Evolutionary conservation across 2,888 invertebrate species (phyloP).

Genomic region (Microdon myrmicae): DNA sequence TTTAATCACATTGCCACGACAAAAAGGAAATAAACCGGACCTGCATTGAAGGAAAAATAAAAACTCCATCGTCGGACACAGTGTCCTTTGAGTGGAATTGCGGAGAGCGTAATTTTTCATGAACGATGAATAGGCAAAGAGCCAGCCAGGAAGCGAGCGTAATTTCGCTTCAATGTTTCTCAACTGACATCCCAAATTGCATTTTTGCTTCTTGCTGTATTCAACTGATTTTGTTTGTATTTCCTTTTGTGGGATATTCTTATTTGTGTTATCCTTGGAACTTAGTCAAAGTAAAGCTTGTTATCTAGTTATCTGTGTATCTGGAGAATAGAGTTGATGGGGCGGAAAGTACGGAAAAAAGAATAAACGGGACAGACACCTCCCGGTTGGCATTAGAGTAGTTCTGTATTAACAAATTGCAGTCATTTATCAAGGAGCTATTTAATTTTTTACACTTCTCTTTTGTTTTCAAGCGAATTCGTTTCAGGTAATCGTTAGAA

Average conservation of each 20-base stretch:
- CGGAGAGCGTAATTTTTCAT: constrained; percentile 46
- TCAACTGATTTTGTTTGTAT: constrained; percentile 37
- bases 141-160: constrained; percentile 40
- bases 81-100: not conserved
- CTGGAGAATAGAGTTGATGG: no score
- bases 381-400: constrained; percentile 8
- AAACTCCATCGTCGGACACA: constrained; percentile 2
- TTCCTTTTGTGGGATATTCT: no score
- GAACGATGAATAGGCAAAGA: constrained; percentile 22
- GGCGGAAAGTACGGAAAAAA: no score
- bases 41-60: no score
- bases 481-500: no score
- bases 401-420: constrained; percentile 45
- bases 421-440: constrained; percentile 50
- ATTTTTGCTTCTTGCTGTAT: constrained; percentile 38
- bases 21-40: no score
- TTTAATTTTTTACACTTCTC: constrained; percentile 26
- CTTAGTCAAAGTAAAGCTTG: no score
- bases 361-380: no score
- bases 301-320: no score
- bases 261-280: no score
- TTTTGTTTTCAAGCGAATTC: no score
- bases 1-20: no score
- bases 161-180: constrained; percentile 51
- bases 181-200: constrained; percentile 50